phyloP scores from a whole-genome alignment of 2,113 vertebrate species.

The Mastomys natalensis region DNA sequence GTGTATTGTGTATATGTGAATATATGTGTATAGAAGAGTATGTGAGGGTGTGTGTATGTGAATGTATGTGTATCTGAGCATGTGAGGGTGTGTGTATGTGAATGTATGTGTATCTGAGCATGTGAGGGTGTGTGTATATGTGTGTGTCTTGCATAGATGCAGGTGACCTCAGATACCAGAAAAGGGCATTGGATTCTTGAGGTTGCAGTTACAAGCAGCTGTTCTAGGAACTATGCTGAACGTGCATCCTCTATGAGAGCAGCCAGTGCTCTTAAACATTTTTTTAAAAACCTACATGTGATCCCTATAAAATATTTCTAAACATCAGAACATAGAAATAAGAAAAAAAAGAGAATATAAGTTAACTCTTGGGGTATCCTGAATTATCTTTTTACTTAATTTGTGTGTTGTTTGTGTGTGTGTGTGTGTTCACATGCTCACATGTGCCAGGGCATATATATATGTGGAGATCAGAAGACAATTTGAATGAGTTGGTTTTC shows the following conservation, averaged over 20 bases:
- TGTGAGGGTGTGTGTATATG: not conserved
- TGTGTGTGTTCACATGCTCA: not conserved
- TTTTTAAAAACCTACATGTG: not conserved
- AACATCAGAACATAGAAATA: not conserved
- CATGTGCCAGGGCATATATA: not conserved
- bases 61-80: not conserved
- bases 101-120: not conserved
- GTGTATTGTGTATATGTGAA: not conserved
- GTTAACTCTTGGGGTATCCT: not conserved
- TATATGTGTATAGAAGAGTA: not conserved
- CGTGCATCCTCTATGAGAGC: not conserved
- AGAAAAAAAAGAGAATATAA: not conserved
- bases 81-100: not conserved
- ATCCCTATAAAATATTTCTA: not conserved
- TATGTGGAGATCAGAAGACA: not conserved
- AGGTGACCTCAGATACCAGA: not conserved
- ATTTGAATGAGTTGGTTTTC: not conserved
- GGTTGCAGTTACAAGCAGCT: not conserved
- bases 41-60: not conserved
- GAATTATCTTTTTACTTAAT: not conserved
- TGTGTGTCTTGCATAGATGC: not conserved
- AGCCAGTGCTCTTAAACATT: not conserved
- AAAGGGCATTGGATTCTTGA: not conserved
- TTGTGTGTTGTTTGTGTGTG: not conserved
- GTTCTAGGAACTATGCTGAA: not conserved